Evolutionary conservation across 53 echinoderm and acorn worm genomes (phyloP).

Genomic region (Pentamera pediparva): DNA sequence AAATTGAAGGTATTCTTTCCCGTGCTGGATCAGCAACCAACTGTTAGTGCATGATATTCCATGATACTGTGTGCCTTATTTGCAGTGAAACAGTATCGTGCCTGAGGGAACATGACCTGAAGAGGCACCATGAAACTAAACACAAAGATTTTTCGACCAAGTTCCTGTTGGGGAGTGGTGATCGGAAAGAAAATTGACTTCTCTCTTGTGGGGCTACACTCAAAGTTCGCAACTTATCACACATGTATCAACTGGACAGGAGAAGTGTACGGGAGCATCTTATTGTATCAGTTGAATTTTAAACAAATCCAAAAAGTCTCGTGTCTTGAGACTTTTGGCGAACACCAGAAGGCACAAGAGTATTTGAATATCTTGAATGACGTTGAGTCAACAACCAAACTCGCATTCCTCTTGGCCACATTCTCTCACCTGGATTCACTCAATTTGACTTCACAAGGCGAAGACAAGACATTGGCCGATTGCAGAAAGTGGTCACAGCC

Average conservation of each 20-base stretch:
- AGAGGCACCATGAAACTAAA: neutral
- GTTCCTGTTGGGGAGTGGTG: conserved; percentile 15
- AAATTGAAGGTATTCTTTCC: neutral
- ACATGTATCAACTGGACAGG: too few species aligned
- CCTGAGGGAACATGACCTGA: neutral
- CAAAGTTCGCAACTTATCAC: too few species aligned
- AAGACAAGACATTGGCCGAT: conserved; percentile 11
- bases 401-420: conserved; percentile 15
- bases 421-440: conserved; percentile 15
- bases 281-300: conserved; percentile 18
- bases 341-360: neutral
- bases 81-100: neutral
- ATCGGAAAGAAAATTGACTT: neutral
- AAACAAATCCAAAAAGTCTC: conserved; percentile 23
- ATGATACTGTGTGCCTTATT: conserved; percentile 5
- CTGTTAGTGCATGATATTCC: neutral
- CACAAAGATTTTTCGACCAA: neutral
- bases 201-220: neutral
- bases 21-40: neutral
- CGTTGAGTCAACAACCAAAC: neutral
- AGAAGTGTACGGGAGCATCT: neutral
- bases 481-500: conserved; percentile 4
- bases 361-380: neutral
- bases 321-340: neutral
- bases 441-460: conserved; percentile 9